Conservation (phyloP, 2,113 vertebrate genomes). For the Macquaria ambigua region DNA sequence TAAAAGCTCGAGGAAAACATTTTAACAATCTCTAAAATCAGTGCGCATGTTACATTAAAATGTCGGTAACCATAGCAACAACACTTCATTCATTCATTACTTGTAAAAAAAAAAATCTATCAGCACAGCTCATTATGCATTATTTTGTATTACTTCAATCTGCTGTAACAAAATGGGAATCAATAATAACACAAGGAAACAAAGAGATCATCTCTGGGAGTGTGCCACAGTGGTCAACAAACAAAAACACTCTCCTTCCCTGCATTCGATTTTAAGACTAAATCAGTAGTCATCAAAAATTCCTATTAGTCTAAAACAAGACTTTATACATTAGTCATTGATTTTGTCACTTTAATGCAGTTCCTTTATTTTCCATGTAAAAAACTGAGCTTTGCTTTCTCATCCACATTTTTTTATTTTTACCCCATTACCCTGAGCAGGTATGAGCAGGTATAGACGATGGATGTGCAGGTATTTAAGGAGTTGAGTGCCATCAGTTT, state of each 20-base stretch:
- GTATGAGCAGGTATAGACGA: not conserved
- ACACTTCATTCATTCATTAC: not conserved
- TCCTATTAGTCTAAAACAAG: not conserved
- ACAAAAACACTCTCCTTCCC: not conserved
- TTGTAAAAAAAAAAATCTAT: not conserved
- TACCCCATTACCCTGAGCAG: not conserved
- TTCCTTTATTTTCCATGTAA: not conserved
- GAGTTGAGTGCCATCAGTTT: not conserved
- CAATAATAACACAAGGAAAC: not conserved
- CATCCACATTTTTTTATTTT: not conserved
- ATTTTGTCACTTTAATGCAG: not conserved
- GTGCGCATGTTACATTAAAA: not conserved
- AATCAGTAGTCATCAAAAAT: not conserved
- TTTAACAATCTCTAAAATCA: not conserved
- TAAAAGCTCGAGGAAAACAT: not conserved
- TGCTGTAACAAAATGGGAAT: not conserved
- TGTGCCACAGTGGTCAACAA: too few species aligned
- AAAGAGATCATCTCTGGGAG: not conserved
- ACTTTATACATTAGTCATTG: not conserved
- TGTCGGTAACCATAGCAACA: slow-evolving; percentile 50
- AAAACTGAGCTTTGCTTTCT: not conserved
- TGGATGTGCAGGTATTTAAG: not conserved
- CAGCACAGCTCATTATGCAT: not conserved
- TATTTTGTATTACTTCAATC: not conserved
- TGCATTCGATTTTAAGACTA: not conserved